A percentile compares a stretch with the other conserved stretches of the same genome.
Evolutionary conservation across 2,797 vertebrate genomes (phyloP).

Genomic region (Ptychobarbus kaznakovi): DNA sequence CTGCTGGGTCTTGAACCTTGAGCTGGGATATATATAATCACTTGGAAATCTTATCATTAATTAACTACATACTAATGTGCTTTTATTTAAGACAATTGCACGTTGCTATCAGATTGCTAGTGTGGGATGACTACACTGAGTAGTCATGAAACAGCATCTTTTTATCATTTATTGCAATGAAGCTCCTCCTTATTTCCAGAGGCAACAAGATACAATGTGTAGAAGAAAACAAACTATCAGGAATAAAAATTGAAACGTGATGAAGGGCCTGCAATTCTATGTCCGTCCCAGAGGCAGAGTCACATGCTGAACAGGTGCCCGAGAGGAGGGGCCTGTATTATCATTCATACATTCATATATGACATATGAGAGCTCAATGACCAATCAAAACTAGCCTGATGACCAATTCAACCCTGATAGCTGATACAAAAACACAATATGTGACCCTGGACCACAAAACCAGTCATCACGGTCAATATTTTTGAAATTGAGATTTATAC

Average conservation of each 20-base stretch:
- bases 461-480: no score
- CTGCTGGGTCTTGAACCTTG: slow-evolving; percentile 61
- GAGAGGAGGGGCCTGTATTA: background rate
- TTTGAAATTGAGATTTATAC: no score
- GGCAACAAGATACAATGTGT: slow-evolving; percentile 5
- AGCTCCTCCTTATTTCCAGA: slow-evolving; percentile 27
- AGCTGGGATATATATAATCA: slow-evolving; percentile 65
- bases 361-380: background rate
- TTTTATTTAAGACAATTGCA: slow-evolving; percentile 20
- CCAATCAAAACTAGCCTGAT: background rate
- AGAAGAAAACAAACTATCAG: background rate
- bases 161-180: slow-evolving; percentile 36
- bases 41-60: slow-evolving; percentile 73
- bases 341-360: background rate
- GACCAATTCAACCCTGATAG: background rate
- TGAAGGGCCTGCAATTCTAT: background rate
- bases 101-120: slow-evolving; percentile 14
- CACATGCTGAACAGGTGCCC: background rate
- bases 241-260: background rate
- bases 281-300: background rate
- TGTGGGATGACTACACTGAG: background rate
- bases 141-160: slow-evolving; percentile 41
- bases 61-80: slow-evolving; percentile 66
- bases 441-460: no score
- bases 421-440: background rate